Conservation (phyloP, 2,888 invertebrate species). For the Agrypnus murinus region DNA sequence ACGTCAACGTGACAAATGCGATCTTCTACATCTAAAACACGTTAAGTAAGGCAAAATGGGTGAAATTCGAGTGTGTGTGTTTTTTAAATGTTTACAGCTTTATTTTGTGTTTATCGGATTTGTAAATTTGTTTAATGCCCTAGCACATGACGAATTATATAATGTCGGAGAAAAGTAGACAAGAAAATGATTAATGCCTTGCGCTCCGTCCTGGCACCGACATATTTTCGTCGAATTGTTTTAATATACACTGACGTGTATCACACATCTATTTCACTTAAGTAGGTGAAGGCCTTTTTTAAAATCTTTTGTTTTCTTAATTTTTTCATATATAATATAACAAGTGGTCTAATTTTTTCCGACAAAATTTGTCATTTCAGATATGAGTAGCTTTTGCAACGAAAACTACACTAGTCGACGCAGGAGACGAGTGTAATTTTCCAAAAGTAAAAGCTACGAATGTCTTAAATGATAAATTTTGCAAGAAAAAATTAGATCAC, state of each 20-base stretch:
- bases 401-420: too few species aligned
- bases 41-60: conserved; percentile 34
- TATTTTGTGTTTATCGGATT: conserved; percentile 32
- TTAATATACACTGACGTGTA: conserved; percentile 17
- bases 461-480: too few species aligned
- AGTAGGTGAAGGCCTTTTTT: conserved; percentile 28
- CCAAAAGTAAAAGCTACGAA: too few species aligned
- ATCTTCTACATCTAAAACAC: conserved; percentile 28
- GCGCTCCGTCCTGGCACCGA: conserved; percentile 9
- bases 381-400: too few species aligned
- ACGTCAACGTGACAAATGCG: conserved; percentile 38
- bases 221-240: conserved; percentile 18
- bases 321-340: too few species aligned
- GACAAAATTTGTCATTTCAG: too few species aligned
- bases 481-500: too few species aligned
- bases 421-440: too few species aligned
- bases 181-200: conserved; percentile 29
- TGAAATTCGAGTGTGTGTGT: neutral
- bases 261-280: conserved; percentile 22
- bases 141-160: conserved; percentile 25
- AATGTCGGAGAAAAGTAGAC: neutral
- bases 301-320: too few species aligned
- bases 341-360: too few species aligned
- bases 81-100: conserved; percentile 34
- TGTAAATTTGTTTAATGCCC: conserved; percentile 32